phyloP scores from a whole-genome alignment of 2,113 vertebrate genomes.

The Laticauda colubrina region DNA sequence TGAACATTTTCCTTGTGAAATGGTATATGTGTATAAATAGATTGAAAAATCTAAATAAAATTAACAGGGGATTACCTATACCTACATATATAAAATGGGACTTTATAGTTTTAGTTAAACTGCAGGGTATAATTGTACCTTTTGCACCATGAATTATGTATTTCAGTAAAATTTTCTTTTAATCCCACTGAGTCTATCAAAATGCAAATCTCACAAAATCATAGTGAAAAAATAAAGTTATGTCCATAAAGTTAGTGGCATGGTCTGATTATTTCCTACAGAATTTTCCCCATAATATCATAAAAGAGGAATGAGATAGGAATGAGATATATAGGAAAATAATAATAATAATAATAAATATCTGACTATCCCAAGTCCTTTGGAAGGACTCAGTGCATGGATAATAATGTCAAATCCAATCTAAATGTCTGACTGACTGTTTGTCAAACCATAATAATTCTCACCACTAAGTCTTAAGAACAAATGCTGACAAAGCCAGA shows the following conservation, averaged over 20 bases:
- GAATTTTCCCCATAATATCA: not conserved
- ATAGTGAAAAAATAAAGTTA: accelerated
- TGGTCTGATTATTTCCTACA: not conserved
- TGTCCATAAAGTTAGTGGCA: not conserved
- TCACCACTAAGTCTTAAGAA: not conserved
- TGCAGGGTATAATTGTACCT: not conserved
- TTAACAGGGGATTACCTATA: conserved; percentile 21
- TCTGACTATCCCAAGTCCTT: not conserved
- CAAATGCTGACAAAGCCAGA: not conserved
- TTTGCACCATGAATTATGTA: not conserved
- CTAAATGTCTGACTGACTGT: not conserved
- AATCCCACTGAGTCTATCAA: not conserved
- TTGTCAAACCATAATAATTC: not conserved
- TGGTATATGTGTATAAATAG: conserved; percentile 16
- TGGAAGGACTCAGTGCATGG: not conserved
- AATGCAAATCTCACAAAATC: accelerated
- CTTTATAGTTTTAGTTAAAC: not conserved
- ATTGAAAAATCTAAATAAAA: not conserved
- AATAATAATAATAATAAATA: not conserved
- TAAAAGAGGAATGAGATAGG: not conserved
- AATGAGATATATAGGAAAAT: not conserved
- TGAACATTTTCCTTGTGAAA: not conserved
- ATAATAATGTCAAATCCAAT: not conserved
- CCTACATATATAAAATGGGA: not conserved
- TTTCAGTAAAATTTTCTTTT: not conserved